These are phyloP conservation scores for Xestia ashworthii DNA, from an alignment of 2,888 invertebrate species.

Conservation along the genomic window DNA sequence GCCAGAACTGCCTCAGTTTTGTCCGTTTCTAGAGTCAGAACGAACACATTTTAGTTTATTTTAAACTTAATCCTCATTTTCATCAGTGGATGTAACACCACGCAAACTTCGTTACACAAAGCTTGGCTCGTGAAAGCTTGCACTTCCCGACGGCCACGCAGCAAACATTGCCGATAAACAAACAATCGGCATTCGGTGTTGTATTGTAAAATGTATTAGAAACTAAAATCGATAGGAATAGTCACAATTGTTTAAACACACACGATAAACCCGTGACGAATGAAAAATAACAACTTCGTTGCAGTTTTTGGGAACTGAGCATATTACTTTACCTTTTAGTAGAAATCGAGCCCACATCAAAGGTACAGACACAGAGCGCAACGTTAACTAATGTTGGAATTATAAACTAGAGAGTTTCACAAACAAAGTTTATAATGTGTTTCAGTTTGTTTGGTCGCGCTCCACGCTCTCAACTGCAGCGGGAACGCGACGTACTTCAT, in stretches of 20 bases:
- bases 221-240: neutral
- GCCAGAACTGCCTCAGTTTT: too few relatives aligned
- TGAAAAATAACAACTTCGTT: neutral
- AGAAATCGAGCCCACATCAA: neutral
- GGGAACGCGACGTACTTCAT: neutral
- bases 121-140: slow-evolving; percentile 14
- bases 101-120: slow-evolving; percentile 11
- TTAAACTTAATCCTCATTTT: neutral
- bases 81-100: neutral
- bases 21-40: neutral
- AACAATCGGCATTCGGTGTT: slow-evolving; percentile 1
- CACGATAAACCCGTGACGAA: neutral
- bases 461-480: neutral
- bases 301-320: neutral
- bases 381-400: slow-evolving; percentile 1
- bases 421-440: slow-evolving; percentile 28
- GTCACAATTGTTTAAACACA: neutral
- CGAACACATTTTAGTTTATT: neutral
- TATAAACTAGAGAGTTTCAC: slow-evolving; percentile 8
- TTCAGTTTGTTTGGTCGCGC: slow-evolving; percentile 32
- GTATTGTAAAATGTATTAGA: neutral
- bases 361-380: slow-evolving; percentile 6
- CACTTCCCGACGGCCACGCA: neutral
- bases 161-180: neutral
- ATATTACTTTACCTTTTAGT: neutral